Percentiles rank a stretch among this genome's conserved stretches.
phyloP scores from a whole-genome alignment of 2,113 vertebrate genomes.

The Erythrocercus mccallii region DNA sequence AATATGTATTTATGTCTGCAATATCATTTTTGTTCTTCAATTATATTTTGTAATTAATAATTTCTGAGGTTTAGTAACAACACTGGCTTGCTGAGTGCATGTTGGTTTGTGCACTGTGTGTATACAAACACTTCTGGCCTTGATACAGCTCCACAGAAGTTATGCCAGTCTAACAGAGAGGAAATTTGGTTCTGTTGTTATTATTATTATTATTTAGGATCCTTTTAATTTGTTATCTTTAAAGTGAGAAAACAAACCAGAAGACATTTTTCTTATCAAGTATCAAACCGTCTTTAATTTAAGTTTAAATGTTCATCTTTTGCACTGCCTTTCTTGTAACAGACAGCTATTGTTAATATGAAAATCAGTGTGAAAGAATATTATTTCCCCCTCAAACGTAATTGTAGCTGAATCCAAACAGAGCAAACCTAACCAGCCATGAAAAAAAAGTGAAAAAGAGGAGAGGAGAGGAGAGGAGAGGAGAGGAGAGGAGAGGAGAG shows the following conservation, averaged over 20 bases:
- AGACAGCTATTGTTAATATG: neutral
- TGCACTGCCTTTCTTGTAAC: neutral
- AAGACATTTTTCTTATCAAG: neutral
- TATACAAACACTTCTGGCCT: slow-evolving; percentile 11
- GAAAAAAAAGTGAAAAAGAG: neutral
- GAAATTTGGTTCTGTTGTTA: neutral
- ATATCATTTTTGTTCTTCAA: neutral
- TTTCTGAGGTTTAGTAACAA: neutral
- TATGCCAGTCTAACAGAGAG: neutral
- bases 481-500: neutral
- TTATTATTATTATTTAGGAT: neutral
- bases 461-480: no score
- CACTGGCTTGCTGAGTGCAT: neutral
- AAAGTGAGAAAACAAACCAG: neutral
- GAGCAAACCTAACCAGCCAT: neutral
- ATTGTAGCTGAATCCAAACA: neutral
- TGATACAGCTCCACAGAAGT: neutral
- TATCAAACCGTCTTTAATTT: neutral
- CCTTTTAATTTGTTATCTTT: neutral
- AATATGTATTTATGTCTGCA: neutral
- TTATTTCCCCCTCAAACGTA: neutral
- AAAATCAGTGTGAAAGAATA: neutral
- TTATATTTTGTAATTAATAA: slow-evolving; percentile 42
- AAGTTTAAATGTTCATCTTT: neutral
- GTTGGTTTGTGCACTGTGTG: neutral